These are phyloP conservation scores for Onthophagus taurus DNA, from an alignment of 1,140 invertebrate species.

Conservation along the genomic window DNA sequence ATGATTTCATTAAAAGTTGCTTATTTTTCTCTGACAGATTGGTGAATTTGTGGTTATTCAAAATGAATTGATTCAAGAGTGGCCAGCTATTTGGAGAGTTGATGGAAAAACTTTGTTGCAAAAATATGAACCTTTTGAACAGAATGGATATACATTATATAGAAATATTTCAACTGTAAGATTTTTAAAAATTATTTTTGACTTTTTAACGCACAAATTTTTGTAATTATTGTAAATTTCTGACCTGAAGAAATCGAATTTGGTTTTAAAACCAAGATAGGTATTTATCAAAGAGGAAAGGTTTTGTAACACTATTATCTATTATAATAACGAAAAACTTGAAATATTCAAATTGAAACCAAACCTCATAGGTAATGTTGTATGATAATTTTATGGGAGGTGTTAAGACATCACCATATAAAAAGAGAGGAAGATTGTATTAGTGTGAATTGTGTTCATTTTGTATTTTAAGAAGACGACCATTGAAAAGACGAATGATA, in stretches of 20 bases:
- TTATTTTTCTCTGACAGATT: conserved; percentile 44
- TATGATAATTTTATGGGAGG: no score
- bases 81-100: conserved; percentile 76
- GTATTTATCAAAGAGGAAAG: no score
- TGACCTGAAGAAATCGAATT: neutral
- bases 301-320: no score
- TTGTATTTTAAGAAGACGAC: no score
- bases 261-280: no score
- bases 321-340: no score
- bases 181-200: conserved; percentile 13
- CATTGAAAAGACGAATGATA: no score
- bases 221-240: neutral
- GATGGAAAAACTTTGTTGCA: conserved; percentile 79
- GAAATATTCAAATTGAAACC: no score
- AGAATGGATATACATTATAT: conserved; percentile 71
- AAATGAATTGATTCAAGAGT: conserved; percentile 61
- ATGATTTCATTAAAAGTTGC: neutral
- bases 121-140: conserved; percentile 75
- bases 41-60: conserved; percentile 79
- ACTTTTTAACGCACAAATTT: neutral
- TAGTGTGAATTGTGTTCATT: no score
- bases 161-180: conserved; percentile 79
- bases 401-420: no score
- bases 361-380: no score
- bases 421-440: no score